phyloP scores from a whole-genome alignment of 2,797 vertebrate genomes.

The Microtus obscurus region DNA sequence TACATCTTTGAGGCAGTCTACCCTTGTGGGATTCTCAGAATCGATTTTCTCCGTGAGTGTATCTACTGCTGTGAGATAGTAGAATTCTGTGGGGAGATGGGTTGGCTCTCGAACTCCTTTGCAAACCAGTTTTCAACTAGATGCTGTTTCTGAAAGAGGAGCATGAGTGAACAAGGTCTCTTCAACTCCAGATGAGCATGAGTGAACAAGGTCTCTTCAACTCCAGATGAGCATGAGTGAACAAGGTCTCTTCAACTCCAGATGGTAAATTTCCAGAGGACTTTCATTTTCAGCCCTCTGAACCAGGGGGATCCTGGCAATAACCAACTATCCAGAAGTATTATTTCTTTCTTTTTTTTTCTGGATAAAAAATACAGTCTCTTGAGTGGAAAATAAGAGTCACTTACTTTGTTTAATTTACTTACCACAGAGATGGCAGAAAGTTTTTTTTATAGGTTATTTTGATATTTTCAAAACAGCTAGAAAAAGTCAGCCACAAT shows the following conservation, averaged over 20 bases:
- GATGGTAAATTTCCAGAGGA: background rate
- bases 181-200: background rate
- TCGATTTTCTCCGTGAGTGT: slow-evolving; percentile 40
- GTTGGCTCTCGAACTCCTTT: slow-evolving; percentile 1
- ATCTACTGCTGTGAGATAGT: background rate
- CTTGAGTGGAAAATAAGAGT: slow-evolving; percentile 1
- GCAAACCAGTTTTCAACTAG: slow-evolving; percentile 35
- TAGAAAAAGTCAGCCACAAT: slow-evolving; percentile 47
- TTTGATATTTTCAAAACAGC: background rate
- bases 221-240: too few species aligned
- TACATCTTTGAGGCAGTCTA: background rate
- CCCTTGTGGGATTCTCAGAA: background rate
- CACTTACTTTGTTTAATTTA: background rate
- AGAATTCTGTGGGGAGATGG: slow-evolving; percentile 28
- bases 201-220: slow-evolving; percentile 24
- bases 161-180: slow-evolving; percentile 7
- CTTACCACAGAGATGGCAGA: background rate
- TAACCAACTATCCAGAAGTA: slow-evolving; percentile 10
- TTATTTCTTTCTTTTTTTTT: slow-evolving; percentile 10
- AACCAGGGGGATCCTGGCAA: background rate
- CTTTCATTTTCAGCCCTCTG: background rate
- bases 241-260: slow-evolving; percentile 21
- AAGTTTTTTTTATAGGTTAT: slow-evolving; percentile 39
- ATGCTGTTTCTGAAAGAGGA: slow-evolving; percentile 32
- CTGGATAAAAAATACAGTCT: slow-evolving; percentile 16